phyloP scores from a whole-genome alignment of 1,140 invertebrate species.

The Diachasmimorpha longicaudata region DNA sequence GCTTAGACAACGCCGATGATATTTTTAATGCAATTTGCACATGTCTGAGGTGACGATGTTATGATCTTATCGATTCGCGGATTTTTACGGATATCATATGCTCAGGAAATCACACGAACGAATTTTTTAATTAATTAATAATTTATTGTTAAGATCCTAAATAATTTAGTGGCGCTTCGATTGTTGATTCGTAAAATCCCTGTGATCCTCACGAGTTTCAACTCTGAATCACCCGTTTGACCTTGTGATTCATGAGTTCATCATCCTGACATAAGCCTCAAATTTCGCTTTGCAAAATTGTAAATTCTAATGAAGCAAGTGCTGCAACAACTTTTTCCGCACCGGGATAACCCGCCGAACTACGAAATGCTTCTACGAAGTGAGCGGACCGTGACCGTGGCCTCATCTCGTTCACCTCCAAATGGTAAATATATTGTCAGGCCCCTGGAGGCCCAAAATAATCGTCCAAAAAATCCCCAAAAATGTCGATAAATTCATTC shows the following conservation, averaged over 20 bases:
- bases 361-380: slow-evolving; percentile 36
- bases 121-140: background rate
- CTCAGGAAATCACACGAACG: background rate
- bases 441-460: background rate
- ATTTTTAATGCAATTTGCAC: background rate
- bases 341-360: slow-evolving; percentile 35
- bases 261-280: no score
- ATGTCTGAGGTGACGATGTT: background rate
- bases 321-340: background rate
- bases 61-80: slow-evolving; percentile 2
- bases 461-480: background rate
- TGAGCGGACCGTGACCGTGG: slow-evolving; percentile 39
- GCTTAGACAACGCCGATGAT: background rate
- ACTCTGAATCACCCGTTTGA: no score
- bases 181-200: no score
- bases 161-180: background rate
- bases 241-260: no score
- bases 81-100: background rate
- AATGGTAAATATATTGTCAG: slow-evolving; percentile 32
- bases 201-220: background rate
- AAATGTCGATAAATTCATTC: background rate
- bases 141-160: background rate
- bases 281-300: background rate
- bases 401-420: background rate
- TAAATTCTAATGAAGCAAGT: background rate